Evolutionary conservation across 2,113 vertebrate species (phyloP).

Genomic region (Urocolius indicus): DNA sequence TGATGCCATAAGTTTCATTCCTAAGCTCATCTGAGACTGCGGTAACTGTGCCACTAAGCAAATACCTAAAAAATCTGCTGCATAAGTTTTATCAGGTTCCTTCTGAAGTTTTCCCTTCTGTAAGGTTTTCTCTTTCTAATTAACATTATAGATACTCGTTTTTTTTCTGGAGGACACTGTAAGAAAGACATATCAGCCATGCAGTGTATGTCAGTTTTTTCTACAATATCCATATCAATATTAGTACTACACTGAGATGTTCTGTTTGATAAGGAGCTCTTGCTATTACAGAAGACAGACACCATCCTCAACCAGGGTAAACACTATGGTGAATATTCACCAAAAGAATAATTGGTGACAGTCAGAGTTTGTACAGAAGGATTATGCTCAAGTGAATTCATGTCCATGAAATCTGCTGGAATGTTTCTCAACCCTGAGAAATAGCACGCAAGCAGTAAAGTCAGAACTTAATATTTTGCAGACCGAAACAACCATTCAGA

Average conservation of each 20-base stretch:
- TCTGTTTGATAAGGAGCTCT: background rate
- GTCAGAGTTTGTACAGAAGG: background rate
- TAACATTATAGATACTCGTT: background rate
- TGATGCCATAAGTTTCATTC: background rate
- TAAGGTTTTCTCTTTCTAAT: background rate
- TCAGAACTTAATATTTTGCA: background rate
- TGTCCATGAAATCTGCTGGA: background rate
- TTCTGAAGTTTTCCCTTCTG: background rate
- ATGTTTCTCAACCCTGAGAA: background rate
- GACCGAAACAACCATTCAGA: background rate
- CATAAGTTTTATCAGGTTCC: background rate
- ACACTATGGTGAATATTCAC: background rate
- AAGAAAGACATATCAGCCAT: background rate
- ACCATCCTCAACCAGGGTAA: background rate
- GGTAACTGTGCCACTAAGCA: background rate
- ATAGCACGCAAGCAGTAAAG: background rate
- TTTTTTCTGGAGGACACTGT: background rate
- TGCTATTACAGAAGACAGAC: background rate
- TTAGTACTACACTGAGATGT: background rate
- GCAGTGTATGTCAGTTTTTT: background rate
- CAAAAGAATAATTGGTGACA: background rate
- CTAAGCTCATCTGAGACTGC: background rate
- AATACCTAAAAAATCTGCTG: background rate
- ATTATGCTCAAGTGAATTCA: background rate
- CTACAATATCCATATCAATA: background rate